Evolutionary conservation across 2,888 invertebrate genomes (phyloP), one percentile per base, ranked within the genome.

Genomic region (Suillia variegata): DNA sequence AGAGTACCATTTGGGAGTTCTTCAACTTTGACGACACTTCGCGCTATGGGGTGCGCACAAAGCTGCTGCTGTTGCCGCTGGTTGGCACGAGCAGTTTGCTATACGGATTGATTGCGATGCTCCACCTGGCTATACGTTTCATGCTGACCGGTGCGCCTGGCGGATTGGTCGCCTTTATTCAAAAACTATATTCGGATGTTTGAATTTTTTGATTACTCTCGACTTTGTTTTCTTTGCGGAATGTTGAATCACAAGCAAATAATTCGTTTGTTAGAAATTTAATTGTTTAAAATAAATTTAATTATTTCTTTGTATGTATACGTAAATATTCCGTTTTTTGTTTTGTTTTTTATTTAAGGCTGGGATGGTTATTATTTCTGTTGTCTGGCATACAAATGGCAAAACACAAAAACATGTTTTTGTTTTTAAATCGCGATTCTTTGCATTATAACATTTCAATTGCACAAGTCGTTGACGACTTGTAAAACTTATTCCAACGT

Each of bases 31-130:
- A 73, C 21, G 71, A 77, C 22, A 66, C 63, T 18, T 48, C 63
- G 6, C 66, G 62, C 13, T 70, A 67, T 45, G 64, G 70, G 24
- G 33, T 62, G 26, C 69, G 68, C 34, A 67, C 66, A 4, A 77
- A 79, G 48, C 53, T 79, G 17, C 4, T 75, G 0, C 48, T 77
- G 47, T 54, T 71, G 1, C 77, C 78, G 2, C 21, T 78, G 6
- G 65, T 73, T 54, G 22, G 69, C 12, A 26, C 60, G 6, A 67
- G 67, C 45, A 65, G 65, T 31, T n/a, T 73, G 1, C 55, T 75
- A 12, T 75, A 73, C 51, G 66, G 62, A 45, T 55, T 70, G 34
- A 62, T 71, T 48, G 65, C 65, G 4, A 33, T 71, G 2, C 59
- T 77, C 13, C 67, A 73, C 33, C 45, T 64, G 38, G 13, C 54